Percentiles rank a stretch among this genome's conserved stretches.
Conservation (phyloP, 2,113 vertebrate species). For the Misgurnus mizolepis region DNA sequence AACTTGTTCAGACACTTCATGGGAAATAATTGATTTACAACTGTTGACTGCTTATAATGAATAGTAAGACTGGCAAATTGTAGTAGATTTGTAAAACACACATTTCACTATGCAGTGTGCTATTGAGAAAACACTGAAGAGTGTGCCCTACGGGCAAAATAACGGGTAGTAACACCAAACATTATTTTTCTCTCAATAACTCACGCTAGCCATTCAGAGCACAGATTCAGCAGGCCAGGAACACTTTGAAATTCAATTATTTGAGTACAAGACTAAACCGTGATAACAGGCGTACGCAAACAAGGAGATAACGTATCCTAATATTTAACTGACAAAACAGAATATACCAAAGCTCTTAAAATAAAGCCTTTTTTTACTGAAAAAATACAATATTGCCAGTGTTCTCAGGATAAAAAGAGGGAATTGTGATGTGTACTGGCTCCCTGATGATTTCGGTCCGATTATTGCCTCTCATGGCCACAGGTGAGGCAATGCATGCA, state of each 20-base stretch:
- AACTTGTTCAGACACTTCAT: neutral
- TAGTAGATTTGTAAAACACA: neutral
- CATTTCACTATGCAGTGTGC: neutral
- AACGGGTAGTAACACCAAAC: neutral
- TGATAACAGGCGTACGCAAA: neutral
- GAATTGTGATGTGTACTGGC: neutral
- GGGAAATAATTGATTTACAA: constrained; percentile 10
- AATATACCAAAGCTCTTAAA: neutral
- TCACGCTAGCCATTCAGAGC: constrained; percentile 14
- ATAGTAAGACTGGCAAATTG: neutral
- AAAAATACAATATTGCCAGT: neutral
- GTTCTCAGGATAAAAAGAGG: neutral
- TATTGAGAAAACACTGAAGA: neutral
- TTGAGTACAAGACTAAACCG: neutral
- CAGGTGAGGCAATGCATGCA: constrained; percentile 40
- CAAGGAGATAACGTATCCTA: constrained; percentile 28
- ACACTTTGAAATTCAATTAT: constrained; percentile 45
- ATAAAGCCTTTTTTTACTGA: neutral
- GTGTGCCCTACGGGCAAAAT: neutral
- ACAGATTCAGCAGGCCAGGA: constrained; percentile 9
- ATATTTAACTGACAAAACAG: constrained; percentile 36
- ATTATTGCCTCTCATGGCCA: constrained; percentile 47
- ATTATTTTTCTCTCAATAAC: constrained; percentile 6
- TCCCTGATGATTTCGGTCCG: constrained; percentile 26
- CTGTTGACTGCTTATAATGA: neutral